Base-by-base conservation (phyloP, 2,888 invertebrate genomes). In the Drosophila paranaensis region DNA sequence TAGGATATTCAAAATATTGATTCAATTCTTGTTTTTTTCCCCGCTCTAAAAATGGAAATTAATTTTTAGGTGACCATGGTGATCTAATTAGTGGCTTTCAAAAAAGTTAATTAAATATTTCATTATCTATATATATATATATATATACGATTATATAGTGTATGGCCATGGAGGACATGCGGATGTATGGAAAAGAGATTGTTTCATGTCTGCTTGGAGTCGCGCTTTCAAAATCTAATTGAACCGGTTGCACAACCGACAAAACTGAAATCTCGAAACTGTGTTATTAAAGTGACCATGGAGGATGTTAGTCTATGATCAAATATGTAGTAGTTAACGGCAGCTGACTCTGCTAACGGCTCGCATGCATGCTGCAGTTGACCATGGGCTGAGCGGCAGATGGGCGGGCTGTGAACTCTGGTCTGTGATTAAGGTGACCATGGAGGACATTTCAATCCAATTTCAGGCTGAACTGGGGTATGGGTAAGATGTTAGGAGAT, bases 1-100 rank as follows among this genome's bases (percentile, higher is more conserved):
- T 89, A 89, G 84, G 84, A 84, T 84, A 89, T 84, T 84, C 89
- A 87, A 77, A 77, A 67, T 75, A 75, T 51, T 55, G 58, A 60
- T 48, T n/a, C n/a, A 33, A 16, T 43, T 35, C 68, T n/a, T 11
- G 42, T 48, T 56, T 40, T 6, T n/a, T 10, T 14, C 2, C 33
- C 0, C 25, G 1, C 8, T 6, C 6, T 35, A 8, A 6, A 27
- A 27, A 46, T 27, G 45, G 8, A 0, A 46, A 27, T 14, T 27
- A n/a, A 14, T 27, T 11, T 14, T 25, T 25, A 13, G 35, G 20
- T 43, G 20, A 43, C 35, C 51, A 14, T 25, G 51, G 14, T 25
- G 14, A 14, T 27, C 46, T 33, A 50, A 33, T 33, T 16, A n/a
- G 14, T 14, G 25, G 14, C 11, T 53, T n/a, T 6, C 11, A 48